Evolutionary conservation across 53 echinoderm and acorn worm genomes (phyloP).

Genomic region (Antedon mediterranea): DNA sequence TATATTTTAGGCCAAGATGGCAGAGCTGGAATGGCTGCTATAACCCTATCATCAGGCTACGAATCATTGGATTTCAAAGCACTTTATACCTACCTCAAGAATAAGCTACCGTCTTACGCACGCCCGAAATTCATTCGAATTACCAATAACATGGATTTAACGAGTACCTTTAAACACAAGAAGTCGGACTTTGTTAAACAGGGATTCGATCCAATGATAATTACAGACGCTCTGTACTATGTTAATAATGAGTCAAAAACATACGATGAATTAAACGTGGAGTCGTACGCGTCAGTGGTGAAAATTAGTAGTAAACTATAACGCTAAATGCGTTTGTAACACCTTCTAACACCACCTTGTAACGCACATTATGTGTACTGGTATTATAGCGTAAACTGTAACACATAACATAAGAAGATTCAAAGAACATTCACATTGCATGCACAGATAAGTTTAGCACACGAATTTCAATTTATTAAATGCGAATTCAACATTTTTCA

Average conservation of each 20-base stretch:
- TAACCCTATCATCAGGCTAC: constrained; percentile 18
- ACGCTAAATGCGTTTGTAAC: no score
- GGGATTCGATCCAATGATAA: constrained; percentile 27
- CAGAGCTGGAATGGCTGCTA: constrained; percentile 49
- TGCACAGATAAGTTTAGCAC: no score
- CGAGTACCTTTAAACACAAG: constrained; percentile 54
- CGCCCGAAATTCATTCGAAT: constrained; percentile 66
- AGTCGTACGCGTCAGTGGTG: no score
- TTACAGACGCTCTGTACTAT: constrained; percentile 31
- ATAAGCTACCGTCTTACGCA: constrained; percentile 54
- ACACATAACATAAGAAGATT: no score
- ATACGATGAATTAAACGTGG: constrained; percentile 26
- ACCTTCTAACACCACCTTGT: no score
- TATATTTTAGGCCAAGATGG: constrained; percentile 29
- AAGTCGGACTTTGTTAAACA: constrained; percentile 47
- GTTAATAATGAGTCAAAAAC: constrained; percentile 24
- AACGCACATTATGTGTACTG: no score
- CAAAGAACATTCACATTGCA: no score
- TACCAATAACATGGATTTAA: constrained; percentile 25
- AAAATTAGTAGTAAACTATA: no score
- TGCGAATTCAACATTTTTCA: no score
- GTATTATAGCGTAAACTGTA: no score
- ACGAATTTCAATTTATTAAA: no score
- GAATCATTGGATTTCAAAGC: constrained; percentile 17
- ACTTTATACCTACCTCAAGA: constrained; percentile 41